Evolutionary conservation across 2,797 vertebrate genomes (phyloP).

Genomic region (Notolabrus celidotus): DNA sequence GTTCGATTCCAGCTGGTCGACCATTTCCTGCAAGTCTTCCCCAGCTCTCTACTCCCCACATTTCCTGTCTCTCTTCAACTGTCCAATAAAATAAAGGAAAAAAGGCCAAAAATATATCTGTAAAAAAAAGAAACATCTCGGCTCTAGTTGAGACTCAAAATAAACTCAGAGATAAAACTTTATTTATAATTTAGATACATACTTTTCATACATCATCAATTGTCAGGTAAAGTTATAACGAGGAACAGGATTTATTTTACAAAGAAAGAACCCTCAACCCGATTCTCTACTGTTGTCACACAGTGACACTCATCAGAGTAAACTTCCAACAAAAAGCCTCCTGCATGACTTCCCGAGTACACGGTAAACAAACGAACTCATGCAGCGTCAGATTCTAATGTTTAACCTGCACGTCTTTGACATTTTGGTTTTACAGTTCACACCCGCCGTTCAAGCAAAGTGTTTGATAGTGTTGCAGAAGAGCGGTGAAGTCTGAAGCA

Average conservation of each 20-base stretch:
- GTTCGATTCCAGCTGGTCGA: too few species aligned
- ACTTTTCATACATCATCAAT: neutral
- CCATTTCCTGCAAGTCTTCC: too few species aligned
- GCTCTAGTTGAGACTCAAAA: too few species aligned
- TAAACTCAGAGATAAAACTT: neutral
- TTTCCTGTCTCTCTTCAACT: too few species aligned
- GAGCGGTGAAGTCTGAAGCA: neutral
- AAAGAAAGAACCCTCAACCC: slow-evolving; percentile 28
- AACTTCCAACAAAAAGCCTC: neutral
- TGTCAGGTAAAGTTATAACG: slow-evolving; percentile 10
- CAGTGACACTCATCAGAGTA: slow-evolving; percentile 50
- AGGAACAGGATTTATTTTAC: slow-evolving; percentile 43
- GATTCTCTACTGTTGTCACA: slow-evolving; percentile 54
- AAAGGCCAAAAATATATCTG: too few species aligned
- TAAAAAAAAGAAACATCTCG: too few species aligned
- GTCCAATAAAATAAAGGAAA: too few species aligned
- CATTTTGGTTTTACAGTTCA: slow-evolving; percentile 6
- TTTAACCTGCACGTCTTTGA: neutral
- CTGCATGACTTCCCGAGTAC: neutral
- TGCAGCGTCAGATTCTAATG: neutral
- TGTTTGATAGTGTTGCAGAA: neutral
- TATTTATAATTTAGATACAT: slow-evolving; percentile 25
- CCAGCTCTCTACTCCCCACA: too few species aligned
- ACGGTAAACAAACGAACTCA: slow-evolving; percentile 11
- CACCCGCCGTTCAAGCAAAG: neutral